Base-by-base conservation (phyloP, 2,113 vertebrate species). In the Oncorhynchus clarkii region DNA sequence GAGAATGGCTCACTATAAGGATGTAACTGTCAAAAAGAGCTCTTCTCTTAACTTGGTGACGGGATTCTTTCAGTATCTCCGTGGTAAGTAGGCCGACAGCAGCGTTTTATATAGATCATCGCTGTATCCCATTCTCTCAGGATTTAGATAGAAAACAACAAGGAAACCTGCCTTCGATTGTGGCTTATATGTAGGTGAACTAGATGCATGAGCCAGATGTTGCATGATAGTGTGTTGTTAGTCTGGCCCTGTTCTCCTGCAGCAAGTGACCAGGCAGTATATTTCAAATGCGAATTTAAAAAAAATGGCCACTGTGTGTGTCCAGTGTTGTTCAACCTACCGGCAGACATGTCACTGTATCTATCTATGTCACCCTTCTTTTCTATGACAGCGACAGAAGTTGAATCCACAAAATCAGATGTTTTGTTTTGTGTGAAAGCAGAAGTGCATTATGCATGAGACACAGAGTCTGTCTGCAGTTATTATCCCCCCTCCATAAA, bases 21-120 rank as follows among this genome's bases (percentile, higher is more conserved):
- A 91, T 78, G 80, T 89, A 80, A 87, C 89, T 85, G 82, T 90
- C 86, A 94, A 92, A 90, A 95, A 89, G 85, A 86, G 89, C 78
- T 82, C 90, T 0, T 88, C 90, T 4, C 81, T 95, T 74, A 95
- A 95, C 82, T 89, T 95, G 87, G 90, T 94, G 80, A 95, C 95
- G 20, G 94, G 93, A 81, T 92, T 94, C 88, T 93, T 93, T 86
- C 95, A 93, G 85, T 94, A 92, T 88, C 75, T 87, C 5, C 94
- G 91, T 59, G 95, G 95, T 97, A 94, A 96, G 96, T 95, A 87
- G 89, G 84, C 75, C 87, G 85, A 2, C 82, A 77, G 16, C 16
- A 54, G 16, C 16, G 51, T 54, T 72, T 70, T 1, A 71, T 39
- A 59, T 67, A 26, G 65, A 67, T 22, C 57, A 24, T 20, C 16